phyloP scores from a whole-genome alignment of 1,140 invertebrate genomes.

The Phthorimaea operculella region DNA sequence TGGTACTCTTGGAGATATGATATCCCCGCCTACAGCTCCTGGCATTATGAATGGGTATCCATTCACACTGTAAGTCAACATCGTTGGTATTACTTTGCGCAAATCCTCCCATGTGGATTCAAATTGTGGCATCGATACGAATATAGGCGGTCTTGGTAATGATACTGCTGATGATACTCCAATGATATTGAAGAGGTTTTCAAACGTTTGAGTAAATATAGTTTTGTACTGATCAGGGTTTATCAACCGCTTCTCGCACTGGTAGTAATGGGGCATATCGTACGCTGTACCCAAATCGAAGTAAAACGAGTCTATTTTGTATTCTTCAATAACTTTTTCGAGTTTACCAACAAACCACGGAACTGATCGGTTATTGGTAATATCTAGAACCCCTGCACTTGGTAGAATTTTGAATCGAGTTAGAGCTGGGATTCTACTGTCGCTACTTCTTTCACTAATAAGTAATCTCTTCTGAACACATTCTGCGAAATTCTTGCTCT shows the following conservation, averaged over 20 bases:
- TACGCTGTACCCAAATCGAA: constrained; percentile 90
- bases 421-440: constrained; percentile 78
- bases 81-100: constrained; percentile 84
- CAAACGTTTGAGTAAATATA: constrained; percentile 74
- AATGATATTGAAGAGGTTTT: constrained; percentile 75
- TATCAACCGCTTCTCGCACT: constrained; percentile 75
- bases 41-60: constrained; percentile 94
- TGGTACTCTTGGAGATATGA: constrained; percentile 69
- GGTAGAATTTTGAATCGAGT: constrained; percentile 80
- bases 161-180: constrained; percentile 86
- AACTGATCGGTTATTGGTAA: constrained; percentile 82
- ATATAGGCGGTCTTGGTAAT: constrained; percentile 84
- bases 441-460: constrained; percentile 77
- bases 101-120: constrained; percentile 90
- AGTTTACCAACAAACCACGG: constrained; percentile 85
- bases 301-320: constrained; percentile 89
- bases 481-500: constrained; percentile 82
- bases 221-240: constrained; percentile 87
- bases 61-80: constrained; percentile 85
- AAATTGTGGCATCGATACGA: constrained; percentile 87
- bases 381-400: constrained; percentile 84
- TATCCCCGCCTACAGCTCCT: constrained; percentile 92
- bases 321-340: constrained; percentile 75
- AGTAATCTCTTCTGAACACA: constrained; percentile 77
- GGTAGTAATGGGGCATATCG: constrained; percentile 88